Evolutionary conservation across 2,797 vertebrate genomes (phyloP).

Genomic region (Nothura maculosa): DNA sequence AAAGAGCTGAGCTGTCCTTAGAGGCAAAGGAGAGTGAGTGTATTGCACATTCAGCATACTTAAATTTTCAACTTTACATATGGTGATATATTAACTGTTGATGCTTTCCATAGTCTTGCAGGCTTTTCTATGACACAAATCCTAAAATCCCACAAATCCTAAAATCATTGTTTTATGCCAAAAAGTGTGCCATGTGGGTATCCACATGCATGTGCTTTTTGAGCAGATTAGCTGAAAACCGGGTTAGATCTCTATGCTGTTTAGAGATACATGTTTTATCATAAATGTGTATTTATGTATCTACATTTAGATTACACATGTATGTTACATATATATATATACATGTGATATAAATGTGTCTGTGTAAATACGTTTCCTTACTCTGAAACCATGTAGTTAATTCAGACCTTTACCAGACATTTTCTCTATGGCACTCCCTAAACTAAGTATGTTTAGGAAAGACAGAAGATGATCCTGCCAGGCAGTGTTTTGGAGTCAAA

Average conservation of each 20-base stretch:
- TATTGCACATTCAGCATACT: background rate
- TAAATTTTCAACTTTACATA: background rate
- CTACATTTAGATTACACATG: fast-evolving
- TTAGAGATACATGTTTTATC: background rate
- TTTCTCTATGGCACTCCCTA: background rate
- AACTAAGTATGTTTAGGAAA: background rate
- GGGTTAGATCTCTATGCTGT: background rate
- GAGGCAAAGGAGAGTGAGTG: background rate
- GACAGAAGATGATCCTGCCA: background rate
- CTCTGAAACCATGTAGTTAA: background rate
- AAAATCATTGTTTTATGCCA: slow-evolving; percentile 1
- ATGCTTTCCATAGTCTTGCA: background rate
- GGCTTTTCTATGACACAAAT: background rate
- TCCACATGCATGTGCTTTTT: background rate
- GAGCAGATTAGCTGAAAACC: background rate
- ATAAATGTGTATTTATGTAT: fast-evolving
- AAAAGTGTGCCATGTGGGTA: background rate
- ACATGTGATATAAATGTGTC: background rate
- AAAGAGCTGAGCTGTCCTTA: background rate
- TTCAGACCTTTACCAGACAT: background rate
- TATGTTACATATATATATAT: background rate
- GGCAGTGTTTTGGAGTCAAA: slow-evolving; percentile 6
- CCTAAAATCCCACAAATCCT: background rate
- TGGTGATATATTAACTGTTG: slow-evolving; percentile 15
- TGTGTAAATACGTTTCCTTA: background rate